phyloP scores from a whole-genome alignment of 1,140 invertebrate species.

The Drosophila baimaii region DNA sequence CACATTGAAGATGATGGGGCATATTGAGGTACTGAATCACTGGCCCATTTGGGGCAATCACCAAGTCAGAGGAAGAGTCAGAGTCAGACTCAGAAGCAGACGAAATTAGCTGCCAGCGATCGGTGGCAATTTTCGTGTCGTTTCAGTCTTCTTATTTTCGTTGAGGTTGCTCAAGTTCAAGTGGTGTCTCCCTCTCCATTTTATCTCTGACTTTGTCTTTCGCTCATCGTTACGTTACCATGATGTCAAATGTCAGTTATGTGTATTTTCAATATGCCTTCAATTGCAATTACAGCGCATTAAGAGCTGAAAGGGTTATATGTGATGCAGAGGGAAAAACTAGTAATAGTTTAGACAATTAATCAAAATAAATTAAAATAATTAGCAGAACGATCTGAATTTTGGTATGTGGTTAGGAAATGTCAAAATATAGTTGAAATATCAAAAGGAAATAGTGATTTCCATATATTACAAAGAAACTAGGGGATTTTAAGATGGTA shows the following conservation, averaged over 20 bases:
- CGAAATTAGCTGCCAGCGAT: slow-evolving; percentile 31
- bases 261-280: slow-evolving; percentile 58
- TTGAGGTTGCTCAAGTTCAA: slow-evolving; percentile 52
- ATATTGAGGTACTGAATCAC: slow-evolving; percentile 31
- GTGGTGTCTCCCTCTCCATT: slow-evolving; percentile 15
- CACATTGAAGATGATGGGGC: slow-evolving; percentile 5
- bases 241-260: slow-evolving; percentile 70
- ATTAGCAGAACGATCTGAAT: not conserved
- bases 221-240: slow-evolving; percentile 4
- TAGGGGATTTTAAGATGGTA: no score
- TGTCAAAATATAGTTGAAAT: not conserved
- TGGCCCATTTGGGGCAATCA: slow-evolving; percentile 33
- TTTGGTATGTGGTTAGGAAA: not conserved
- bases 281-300: slow-evolving; percentile 65
- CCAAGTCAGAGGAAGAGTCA: slow-evolving; percentile 22
- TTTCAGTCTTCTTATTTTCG: slow-evolving; percentile 4
- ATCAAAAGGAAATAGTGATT: no score
- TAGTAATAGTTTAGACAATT: not conserved
- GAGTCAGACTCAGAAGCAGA: slow-evolving; percentile 5
- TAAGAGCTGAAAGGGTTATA: slow-evolving; percentile 7
- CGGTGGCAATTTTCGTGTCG: slow-evolving; percentile 24
- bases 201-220: not conserved
- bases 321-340: not conserved
- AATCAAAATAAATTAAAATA: not conserved
- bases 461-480: no score